Evolutionary conservation across 2,113 vertebrate genomes (phyloP).

Genomic region (Rhagologus leucostigma): DNA sequence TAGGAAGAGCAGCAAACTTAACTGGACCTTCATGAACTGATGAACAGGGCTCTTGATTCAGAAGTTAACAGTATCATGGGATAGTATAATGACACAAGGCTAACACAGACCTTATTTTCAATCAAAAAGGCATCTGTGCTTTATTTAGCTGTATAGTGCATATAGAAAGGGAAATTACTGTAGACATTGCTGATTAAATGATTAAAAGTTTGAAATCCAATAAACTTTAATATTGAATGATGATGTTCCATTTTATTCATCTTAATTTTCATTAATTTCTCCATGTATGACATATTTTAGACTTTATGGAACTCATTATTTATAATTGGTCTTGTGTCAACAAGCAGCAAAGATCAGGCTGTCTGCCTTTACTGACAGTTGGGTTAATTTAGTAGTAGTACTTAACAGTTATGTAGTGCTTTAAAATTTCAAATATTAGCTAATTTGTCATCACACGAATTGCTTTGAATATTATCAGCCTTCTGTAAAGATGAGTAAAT

Average conservation of each 20-base stretch:
- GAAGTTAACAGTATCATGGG: not conserved
- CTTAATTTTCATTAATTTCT: constrained; percentile 39
- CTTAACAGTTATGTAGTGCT: constrained; percentile 35
- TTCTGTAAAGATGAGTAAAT: constrained; percentile 33
- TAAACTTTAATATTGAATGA: constrained; percentile 40
- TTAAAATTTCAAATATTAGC: constrained; percentile 52
- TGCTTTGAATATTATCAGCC: constrained; percentile 41
- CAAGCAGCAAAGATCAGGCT: not conserved
- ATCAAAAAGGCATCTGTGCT: not conserved
- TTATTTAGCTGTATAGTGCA: not conserved
- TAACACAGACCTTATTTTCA: not conserved
- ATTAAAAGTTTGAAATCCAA: constrained; percentile 29
- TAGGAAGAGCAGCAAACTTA: not conserved
- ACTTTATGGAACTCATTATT: constrained; percentile 46
- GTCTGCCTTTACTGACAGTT: constrained; percentile 36
- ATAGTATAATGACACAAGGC: not conserved
- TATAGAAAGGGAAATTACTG: constrained; percentile 42
- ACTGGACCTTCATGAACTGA: not conserved
- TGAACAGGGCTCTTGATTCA: not conserved
- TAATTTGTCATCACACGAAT: constrained; percentile 41
- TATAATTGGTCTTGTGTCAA: constrained; percentile 48
- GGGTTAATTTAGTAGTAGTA: constrained; percentile 48
- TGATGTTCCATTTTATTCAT: not conserved
- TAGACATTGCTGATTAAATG: constrained; percentile 33
- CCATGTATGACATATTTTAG: not conserved